Base-by-base conservation (phyloP, 1,140 invertebrate species). In the Palaemon carinicauda region DNA sequence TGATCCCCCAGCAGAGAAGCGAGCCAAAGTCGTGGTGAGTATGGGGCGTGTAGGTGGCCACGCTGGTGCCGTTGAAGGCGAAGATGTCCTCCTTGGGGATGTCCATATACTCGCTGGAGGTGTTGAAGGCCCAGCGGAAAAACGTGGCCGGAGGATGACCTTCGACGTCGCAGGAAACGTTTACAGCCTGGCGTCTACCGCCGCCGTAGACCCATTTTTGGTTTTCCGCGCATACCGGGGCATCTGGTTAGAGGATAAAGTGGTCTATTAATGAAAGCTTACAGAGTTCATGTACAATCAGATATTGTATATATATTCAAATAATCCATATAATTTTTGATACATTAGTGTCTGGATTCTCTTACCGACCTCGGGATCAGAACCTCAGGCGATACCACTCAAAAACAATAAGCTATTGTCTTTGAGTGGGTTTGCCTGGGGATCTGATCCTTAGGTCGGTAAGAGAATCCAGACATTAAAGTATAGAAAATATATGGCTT, bases 1-100 rank as follows among this genome's bases (percentile, higher is more conserved):
- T 97, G 90, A 93, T 95, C 0, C 96, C 96, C 96, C 96, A 97
- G 90, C 96, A 97, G 15, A 95, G 94, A 0, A 97, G 91, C 79
- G 95, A 95, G 77, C 96, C 96, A 87, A 96, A 94, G 90, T 97
- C 96, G 19, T 96, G 94, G 91, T 97, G 96, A 19, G 95, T 94
- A 33, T 94, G 94, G 1, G 96, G 96, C 2, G 96, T 96, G 91
- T 97, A 97, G 91, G 96, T 95, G 41, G 97, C 51, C 50, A 79
- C 75, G 51, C 75, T 79, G 14, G 19, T 41, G 33, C 51, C 51
- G 17, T 51, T 51, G n/a, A 27, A 24, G 17, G 19, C 21, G 21
- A 5, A 15, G 9, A 53, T 52, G 19, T 51, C 41, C n/a, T 31
- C 69, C 24, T 24, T 19, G 19, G 33, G 33, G 75, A 79, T 79